Evolutionary conservation across 2,888 invertebrate genomes (phyloP), one percentile per base, ranked within the genome.

Genomic region (Cybosia mesomella): DNA sequence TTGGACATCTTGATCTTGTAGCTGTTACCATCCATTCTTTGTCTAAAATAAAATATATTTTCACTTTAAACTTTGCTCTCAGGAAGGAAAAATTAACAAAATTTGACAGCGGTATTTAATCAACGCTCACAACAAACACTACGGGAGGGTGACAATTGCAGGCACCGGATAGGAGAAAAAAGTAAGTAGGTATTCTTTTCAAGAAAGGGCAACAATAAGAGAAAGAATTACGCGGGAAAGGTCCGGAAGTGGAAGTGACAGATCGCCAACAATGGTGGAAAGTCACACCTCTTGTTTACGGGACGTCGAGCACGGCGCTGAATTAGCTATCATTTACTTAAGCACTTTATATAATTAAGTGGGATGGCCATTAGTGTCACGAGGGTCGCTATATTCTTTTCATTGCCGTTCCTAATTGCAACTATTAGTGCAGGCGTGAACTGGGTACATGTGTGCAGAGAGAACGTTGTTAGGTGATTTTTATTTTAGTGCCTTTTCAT

Each of bases 241-340:
- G 88, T 85, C 87, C 83, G 95, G 95, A 94, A 94, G 85, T 94
- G 94, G 89, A 91, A 92, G 91, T 94, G 95, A 94, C 94, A 95
- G 95, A 94, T 93, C 92, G 89, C 86, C 91, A 91, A 90, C 93
- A 91, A 92, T 92, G 93, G 93, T 90, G 89, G 87, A 91, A 94
- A 94, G 94, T 94, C 94, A 94, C 95, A 95, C 95, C 93, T 94
- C 93, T 91, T 93, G 94, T 93, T 94, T 92, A 92, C 93, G 91
- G 91, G 82, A 82, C 88, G 80, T 71, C 87, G 90, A 83, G 90
- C 89, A 87, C 89, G 84, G 81, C 78, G 73, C 83, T 73, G 89
- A 91, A 94, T 94, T 94, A 93, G 93, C 92, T 93, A 94, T 94
- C 94, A 92, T 94, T 95, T 93, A 94, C 93, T 95, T 93, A 92